These are phyloP conservation scores for Syngnathus acus DNA, from an alignment of 2,797 vertebrate genomes.

Conservation along the genomic window DNA sequence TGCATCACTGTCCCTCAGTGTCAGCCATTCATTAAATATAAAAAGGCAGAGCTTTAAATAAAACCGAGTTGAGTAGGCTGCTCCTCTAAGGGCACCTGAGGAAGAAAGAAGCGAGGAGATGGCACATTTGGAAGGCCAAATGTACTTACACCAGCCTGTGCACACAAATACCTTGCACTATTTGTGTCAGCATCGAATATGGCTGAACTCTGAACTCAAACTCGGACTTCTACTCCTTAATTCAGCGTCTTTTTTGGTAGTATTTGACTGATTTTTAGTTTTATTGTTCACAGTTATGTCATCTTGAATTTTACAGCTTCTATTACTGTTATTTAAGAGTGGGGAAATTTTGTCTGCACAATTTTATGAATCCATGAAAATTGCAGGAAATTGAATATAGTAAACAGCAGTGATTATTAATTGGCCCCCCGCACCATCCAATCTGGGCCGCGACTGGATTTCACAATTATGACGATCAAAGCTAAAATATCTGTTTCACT, in stretches of 20 bases:
- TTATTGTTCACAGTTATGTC: constrained; percentile 13
- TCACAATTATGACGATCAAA: no score
- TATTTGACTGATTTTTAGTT: constrained; percentile 16
- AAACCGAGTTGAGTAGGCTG: constrained; percentile 44
- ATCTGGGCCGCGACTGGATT: no score
- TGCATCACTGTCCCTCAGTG: constrained; percentile 35
- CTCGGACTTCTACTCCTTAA: constrained; percentile 19
- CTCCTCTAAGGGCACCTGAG: constrained; percentile 41
- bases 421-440: no score
- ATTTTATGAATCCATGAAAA: not conserved
- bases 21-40: constrained; percentile 71
- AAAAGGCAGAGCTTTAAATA: constrained; percentile 65
- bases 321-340: constrained; percentile 1
- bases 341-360: not conserved
- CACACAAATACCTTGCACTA: constrained; percentile 26
- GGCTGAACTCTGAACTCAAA: not conserved
- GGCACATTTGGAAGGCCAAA: constrained; percentile 33
- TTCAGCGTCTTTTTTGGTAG: constrained; percentile 27
- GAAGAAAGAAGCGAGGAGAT: constrained; percentile 44
- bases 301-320: not conserved
- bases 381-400: not conserved
- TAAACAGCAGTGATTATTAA: not conserved
- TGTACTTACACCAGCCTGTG: constrained; percentile 7
- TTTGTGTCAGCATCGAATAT: not conserved
- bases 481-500: no score